Evolutionary conservation across 2,797 vertebrate genomes (phyloP).

Genomic region (Spinibarbus caldwelli): DNA sequence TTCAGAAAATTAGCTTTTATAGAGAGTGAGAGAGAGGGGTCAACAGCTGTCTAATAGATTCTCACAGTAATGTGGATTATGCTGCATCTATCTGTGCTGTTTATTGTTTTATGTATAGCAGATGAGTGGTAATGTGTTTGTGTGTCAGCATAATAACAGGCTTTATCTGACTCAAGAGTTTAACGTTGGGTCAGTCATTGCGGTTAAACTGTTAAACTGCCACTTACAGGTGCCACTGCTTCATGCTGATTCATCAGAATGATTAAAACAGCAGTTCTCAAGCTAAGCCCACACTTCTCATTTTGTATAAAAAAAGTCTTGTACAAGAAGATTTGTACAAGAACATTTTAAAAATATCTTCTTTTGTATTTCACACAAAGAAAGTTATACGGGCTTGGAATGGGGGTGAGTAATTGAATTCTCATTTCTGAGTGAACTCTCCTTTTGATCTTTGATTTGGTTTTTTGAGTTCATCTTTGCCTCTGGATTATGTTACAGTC

Average conservation of each 20-base stretch:
- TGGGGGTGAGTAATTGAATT: not conserved
- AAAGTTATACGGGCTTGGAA: not conserved
- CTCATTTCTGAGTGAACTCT: not conserved
- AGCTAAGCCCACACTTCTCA: constrained; percentile 20
- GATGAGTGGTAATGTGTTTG: constrained; percentile 13
- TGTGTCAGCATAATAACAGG: constrained; percentile 27
- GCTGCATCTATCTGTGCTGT: not conserved
- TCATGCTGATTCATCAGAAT: constrained; percentile 65
- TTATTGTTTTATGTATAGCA: constrained; percentile 35
- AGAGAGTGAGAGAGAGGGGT: constrained; percentile 17
- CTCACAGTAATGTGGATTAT: not conserved
- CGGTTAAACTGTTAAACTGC: not conserved
- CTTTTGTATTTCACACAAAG: not conserved
- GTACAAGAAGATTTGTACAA: not conserved
- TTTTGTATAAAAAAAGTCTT: constrained; percentile 61
- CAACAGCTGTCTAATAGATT: constrained; percentile 53
- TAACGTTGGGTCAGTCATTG: constrained; percentile 3
- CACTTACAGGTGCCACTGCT: constrained; percentile 42
- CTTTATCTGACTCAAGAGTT: constrained; percentile 14
- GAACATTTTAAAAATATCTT: no score
- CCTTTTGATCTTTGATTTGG: not conserved
- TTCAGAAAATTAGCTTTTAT: constrained; percentile 64
- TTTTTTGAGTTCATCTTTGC: no score
- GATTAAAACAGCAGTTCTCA: constrained; percentile 49
- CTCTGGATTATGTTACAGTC: no score